Evolutionary conservation across 2,797 vertebrate species (phyloP), one percentile per base, ranked within the genome.

Genomic region (Odontamblyopus rebecca): DNA sequence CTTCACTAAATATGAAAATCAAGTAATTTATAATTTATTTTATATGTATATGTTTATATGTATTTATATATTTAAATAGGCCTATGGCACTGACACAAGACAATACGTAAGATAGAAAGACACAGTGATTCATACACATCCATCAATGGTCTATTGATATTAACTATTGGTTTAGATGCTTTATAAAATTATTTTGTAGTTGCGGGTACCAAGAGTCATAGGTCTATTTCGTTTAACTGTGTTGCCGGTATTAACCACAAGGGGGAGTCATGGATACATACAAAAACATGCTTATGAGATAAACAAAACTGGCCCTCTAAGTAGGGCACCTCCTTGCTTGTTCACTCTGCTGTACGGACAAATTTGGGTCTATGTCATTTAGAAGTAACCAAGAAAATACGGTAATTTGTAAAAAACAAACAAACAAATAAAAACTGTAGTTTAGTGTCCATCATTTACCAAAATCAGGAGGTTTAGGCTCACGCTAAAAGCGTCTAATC

Each of bases 231-330:
- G 9, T 26, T 12, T 29, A n/a, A n/a, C 16, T 8, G 32, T 38
- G 32, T 35, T 38, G 35, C 30, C 32, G 1, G 3, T 7, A 38
- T 38, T 62, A n/a, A 67, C 84, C 92, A 89, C 89, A 81, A 86
- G 92, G 85, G 82, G 89, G 89, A 81, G 86, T 80, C 84, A 62
- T 62, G 3, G 19, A 62, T 12, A 18, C 19, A n/a, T n/a, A 26
- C 9, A 57, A 26, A 23, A 6, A 12, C 4, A 30, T 30, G 15
- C 26, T 44, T 18, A n/a, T 11, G 7, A 62, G 32, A 8, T 57
- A 26, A 57, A 57, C 19, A 54, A 54, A n/a, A 23, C 53, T 57
- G 9, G 8, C 23, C 23, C 23, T 12, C 1, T 48, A 48, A 41
- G 38, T 41, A 26, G 19, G 8, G 53, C 4, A 23, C 19, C 23